phyloP scores from a whole-genome alignment of 2,888 invertebrate species.

The Cyaniris semiargus region DNA sequence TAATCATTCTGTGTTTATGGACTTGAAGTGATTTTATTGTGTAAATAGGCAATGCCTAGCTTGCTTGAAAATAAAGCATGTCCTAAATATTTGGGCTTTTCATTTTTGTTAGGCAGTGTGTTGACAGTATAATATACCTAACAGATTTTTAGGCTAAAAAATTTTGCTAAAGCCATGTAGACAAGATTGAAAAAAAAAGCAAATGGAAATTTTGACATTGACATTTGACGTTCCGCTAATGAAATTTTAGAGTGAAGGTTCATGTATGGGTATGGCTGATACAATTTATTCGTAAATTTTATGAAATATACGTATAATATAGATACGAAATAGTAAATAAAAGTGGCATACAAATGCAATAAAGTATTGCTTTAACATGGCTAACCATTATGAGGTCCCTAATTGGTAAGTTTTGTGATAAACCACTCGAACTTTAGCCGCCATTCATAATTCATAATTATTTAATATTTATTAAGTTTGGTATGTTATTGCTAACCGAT shows the following conservation, averaged over 20 bases:
- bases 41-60: neutral
- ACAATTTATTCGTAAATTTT: neutral
- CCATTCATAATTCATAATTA: constrained; percentile 38
- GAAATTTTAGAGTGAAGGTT: neutral
- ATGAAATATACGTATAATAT: neutral
- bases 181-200: neutral
- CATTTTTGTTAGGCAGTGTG: neutral
- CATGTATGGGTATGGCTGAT: neutral
- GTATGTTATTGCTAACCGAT: constrained; percentile 1
- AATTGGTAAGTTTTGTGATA: constrained; percentile 84
- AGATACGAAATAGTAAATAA: neutral
- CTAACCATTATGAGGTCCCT: constrained; percentile 95
- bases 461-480: constrained; percentile 17
- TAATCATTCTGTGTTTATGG: constrained; percentile 9
- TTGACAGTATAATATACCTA: no score
- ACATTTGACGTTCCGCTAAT: constrained; percentile 1
- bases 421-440: constrained; percentile 39
- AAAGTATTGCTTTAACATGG: constrained; percentile 76
- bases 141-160: neutral
- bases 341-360: neutral
- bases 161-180: no score
- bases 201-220: neutral
- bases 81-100: neutral
- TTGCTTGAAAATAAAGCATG: neutral
- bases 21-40: constrained; percentile 19